A percentile compares a stretch with the other conserved stretches of the same genome.
Conservation (phyloP, 2,797 vertebrate species). For the Labeo calbasu region DNA sequence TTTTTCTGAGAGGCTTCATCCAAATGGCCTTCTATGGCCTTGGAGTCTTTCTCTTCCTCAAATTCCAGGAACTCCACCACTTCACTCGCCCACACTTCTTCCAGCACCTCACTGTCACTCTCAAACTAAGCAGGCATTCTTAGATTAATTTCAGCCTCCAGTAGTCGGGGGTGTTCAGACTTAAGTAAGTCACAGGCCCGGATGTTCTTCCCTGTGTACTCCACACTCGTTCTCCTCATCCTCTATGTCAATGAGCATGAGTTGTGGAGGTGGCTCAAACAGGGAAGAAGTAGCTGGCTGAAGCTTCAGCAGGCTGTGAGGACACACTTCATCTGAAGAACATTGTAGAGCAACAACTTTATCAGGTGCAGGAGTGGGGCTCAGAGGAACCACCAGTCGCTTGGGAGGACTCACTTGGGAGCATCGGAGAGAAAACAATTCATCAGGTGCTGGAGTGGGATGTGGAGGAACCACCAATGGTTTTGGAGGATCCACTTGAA, state of each 20-base stretch:
- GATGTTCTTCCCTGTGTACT: neutral
- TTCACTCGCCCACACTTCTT: neutral
- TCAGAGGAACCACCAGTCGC: neutral
- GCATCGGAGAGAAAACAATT: neutral
- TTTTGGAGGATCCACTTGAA: neutral
- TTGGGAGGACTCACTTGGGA: neutral
- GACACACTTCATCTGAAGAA: neutral
- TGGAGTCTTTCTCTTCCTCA: neutral
- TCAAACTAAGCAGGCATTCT: neutral
- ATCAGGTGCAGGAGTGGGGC: neutral
- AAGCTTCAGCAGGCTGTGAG: neutral
- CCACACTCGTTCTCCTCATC: neutral
- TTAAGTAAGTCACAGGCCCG: neutral
- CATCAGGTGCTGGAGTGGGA: neutral
- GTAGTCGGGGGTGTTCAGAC: neutral
- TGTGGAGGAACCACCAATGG: neutral
- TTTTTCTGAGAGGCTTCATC: neutral
- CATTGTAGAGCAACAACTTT: neutral
- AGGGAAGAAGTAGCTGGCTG: neutral
- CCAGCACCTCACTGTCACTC: neutral
- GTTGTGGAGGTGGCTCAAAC: neutral
- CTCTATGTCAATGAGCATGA: neutral
- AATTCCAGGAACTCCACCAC: neutral
- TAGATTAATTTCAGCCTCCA: neutral
- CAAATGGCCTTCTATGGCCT: neutral